These are phyloP conservation scores for Leucophora obtusa DNA, from an alignment of 2,888 invertebrate species.

Conservation along the genomic window DNA sequence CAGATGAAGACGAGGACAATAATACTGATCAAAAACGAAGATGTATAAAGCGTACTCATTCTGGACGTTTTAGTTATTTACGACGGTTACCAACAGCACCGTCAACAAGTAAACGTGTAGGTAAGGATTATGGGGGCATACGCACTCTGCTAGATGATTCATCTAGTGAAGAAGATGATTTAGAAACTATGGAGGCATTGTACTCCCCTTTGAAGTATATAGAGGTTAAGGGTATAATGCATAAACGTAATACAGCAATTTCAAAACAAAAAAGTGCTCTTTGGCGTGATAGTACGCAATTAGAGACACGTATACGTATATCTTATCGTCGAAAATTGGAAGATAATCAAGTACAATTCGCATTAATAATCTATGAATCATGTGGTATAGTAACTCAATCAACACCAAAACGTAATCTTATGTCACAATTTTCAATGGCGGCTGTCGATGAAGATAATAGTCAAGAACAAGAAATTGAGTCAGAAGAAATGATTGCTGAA, in stretches of 20 bases:
- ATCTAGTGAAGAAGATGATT: constrained; percentile 64
- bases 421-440: constrained; percentile 69
- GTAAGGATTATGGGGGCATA: constrained; percentile 52
- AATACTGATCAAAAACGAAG: constrained; percentile 23
- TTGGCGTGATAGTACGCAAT: constrained; percentile 66
- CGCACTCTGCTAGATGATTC: constrained; percentile 62
- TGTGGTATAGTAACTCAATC: constrained; percentile 43
- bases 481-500: constrained; percentile 48
- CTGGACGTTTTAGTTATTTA: constrained; percentile 63
- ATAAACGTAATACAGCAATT: constrained; percentile 50
- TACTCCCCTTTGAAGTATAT: constrained; percentile 68
- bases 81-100: constrained; percentile 61
- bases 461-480: constrained; percentile 22
- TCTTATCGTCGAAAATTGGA: constrained; percentile 70
- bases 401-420: constrained; percentile 68
- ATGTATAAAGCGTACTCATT: constrained; percentile 60
- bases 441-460: constrained; percentile 13
- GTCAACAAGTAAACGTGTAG: constrained; percentile 53
- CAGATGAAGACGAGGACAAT: constrained; percentile 38
- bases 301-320: constrained; percentile 70
- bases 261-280: constrained; percentile 38
- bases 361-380: constrained; percentile 72
- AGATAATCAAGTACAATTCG: constrained; percentile 71
- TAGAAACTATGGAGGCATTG: constrained; percentile 53
- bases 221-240: constrained; percentile 65